These are phyloP conservation scores for Galleria mellonella DNA, from an alignment of 1,140 invertebrate genomes.

Conservation along the genomic window DNA sequence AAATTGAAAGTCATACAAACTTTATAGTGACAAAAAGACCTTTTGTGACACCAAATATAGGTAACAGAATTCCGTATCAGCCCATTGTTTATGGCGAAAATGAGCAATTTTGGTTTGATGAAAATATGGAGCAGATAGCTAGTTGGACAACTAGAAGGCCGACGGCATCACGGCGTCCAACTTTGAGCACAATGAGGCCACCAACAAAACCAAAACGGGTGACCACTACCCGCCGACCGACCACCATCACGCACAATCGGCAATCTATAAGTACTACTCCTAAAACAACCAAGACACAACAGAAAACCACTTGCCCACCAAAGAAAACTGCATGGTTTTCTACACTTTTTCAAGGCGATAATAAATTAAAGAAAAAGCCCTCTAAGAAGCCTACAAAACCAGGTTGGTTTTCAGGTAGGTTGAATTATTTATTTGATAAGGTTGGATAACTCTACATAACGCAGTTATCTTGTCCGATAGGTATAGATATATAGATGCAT, in stretches of 20 bases:
- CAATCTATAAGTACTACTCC: background rate
- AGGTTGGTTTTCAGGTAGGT: conserved; percentile 62
- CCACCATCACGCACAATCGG: background rate
- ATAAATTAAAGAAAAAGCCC: conserved; percentile 31
- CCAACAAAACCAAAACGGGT: conserved; percentile 4
- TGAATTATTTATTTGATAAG: background rate
- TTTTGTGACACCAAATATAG: conserved; percentile 13
- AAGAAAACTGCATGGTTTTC: conserved; percentile 45
- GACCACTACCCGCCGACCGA: conserved; percentile 8
- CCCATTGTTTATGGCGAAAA: conserved; percentile 28
- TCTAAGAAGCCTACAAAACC: conserved; percentile 44
- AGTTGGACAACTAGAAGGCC: conserved; percentile 13
- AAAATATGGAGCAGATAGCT: conserved; percentile 10
- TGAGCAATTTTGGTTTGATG: conserved; percentile 33
- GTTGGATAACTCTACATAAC: too few species aligned
- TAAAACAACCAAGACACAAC: conserved; percentile 32
- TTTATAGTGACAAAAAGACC: conserved; percentile 53
- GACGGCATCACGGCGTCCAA: background rate
- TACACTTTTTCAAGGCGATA: conserved; percentile 38
- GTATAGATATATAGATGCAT: too few species aligned
- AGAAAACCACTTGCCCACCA: conserved; percentile 33
- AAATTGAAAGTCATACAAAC: conserved; percentile 61
- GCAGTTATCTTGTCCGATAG: too few species aligned
- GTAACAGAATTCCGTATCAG: conserved; percentile 6
- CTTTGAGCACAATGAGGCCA: conserved; percentile 2